Evolutionary conservation across 2,888 invertebrate species (phyloP).

Genomic region (Theristus sp.): DNA sequence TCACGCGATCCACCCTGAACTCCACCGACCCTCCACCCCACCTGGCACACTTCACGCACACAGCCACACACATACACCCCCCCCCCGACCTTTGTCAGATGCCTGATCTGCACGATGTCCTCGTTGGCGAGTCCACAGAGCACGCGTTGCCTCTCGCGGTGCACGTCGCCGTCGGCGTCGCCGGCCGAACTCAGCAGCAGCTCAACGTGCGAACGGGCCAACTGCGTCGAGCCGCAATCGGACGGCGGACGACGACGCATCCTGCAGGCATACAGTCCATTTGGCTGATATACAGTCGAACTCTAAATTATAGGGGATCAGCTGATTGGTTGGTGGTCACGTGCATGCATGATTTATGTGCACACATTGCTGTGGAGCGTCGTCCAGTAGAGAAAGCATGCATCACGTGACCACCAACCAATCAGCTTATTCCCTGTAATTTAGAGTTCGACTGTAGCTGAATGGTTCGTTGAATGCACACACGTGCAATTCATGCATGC

Average conservation of each 20-base stretch:
- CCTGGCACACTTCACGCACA: neutral
- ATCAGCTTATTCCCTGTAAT: too few species aligned
- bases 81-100: slow-evolving; percentile 27
- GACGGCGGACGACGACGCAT: neutral
- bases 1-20: neutral
- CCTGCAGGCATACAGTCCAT: too few species aligned
- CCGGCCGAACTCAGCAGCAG: neutral
- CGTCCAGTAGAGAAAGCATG: too few species aligned
- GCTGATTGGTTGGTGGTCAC: too few species aligned
- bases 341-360: too few species aligned
- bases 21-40: neutral
- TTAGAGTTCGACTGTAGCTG: too few species aligned
- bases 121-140: slow-evolving; percentile 27
- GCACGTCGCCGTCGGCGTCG: slow-evolving; percentile 31
- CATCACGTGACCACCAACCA: too few species aligned
- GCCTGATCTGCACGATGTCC: slow-evolving; percentile 32
- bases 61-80: neutral
- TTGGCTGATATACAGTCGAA: too few species aligned
- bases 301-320: too few species aligned
- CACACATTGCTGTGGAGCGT: too few species aligned
- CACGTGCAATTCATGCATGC: too few species aligned
- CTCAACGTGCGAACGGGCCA: neutral
- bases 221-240: neutral
- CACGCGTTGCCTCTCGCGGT: slow-evolving; percentile 30
- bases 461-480: too few species aligned